Evolutionary conservation across 1,140 invertebrate species (phyloP).

Genomic region (Ridgeia piscesae): DNA sequence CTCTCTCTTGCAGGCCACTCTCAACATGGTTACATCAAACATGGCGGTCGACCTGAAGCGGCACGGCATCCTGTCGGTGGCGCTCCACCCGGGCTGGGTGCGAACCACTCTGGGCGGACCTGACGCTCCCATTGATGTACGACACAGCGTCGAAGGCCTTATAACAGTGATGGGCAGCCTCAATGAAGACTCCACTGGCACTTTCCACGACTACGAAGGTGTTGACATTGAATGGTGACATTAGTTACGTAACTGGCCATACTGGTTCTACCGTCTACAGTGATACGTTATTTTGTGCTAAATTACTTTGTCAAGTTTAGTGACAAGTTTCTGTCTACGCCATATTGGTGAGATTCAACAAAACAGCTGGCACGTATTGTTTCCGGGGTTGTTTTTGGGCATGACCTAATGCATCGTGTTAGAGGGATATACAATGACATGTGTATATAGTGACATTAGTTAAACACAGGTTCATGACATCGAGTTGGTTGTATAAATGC

Average conservation of each 20-base stretch:
- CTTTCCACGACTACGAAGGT: conserved; percentile 4
- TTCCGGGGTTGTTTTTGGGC: too few relatives aligned
- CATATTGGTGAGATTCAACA: too few relatives aligned
- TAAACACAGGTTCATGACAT: background rate
- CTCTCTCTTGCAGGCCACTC: conserved; percentile 69
- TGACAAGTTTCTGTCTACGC: too few relatives aligned
- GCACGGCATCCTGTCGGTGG: conserved; percentile 73
- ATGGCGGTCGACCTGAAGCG: conserved; percentile 79
- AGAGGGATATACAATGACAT: background rate
- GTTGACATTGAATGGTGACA: conserved; percentile 8
- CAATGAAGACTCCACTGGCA: background rate
- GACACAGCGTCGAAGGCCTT: conserved; percentile 68
- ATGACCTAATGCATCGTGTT: background rate
- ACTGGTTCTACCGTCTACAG: background rate
- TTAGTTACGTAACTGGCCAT: background rate
- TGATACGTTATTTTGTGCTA: too few relatives aligned
- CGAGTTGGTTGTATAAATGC: background rate
- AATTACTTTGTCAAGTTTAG: too few relatives aligned
- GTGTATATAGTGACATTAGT: background rate
- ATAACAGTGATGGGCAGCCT: conserved; percentile 57
- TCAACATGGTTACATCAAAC: conserved; percentile 84
- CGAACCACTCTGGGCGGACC: conserved; percentile 84
- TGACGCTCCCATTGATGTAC: conserved; percentile 73
- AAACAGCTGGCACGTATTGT: too few relatives aligned
- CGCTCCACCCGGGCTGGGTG: conserved; percentile 88